Conservation (phyloP, 2,797 vertebrate species). For the Rhinichthys osculus region DNA sequence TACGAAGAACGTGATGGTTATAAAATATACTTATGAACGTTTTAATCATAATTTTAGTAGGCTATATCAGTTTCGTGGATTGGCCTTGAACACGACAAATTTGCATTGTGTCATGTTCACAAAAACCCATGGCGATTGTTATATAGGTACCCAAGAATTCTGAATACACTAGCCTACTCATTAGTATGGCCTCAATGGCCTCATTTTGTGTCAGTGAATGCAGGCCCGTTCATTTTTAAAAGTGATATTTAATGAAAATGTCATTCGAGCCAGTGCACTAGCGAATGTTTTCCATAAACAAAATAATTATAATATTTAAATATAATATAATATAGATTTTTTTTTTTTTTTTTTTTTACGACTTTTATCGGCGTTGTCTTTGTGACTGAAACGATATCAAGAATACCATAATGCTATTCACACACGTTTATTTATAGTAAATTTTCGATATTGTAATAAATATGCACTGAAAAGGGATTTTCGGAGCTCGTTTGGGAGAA, state of each 20-base stretch:
- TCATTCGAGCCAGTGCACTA: neutral
- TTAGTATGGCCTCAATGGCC: neutral
- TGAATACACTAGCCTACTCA: neutral
- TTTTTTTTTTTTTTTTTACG: neutral
- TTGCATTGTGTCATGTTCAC: neutral
- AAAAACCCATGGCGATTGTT: neutral
- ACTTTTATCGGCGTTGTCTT: neutral
- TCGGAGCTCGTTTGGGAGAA: neutral
- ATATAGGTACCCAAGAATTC: neutral
- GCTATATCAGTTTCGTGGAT: no score
- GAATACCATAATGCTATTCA: no score
- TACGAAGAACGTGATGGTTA: no score
- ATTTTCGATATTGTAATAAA: neutral
- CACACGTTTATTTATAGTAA: neutral
- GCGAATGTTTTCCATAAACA: neutral
- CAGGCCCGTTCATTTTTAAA: neutral
- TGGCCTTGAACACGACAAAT: neutral
- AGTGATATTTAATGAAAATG: neutral
- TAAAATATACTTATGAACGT: neutral
- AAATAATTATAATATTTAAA: neutral
- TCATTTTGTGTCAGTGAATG: neutral
- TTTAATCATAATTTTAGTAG: neutral
- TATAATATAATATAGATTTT: no score
- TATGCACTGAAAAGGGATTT: neutral
- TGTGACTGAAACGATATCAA: neutral